Percentiles rank a stretch among this genome's conserved stretches.
Conservation (phyloP, 2,888 invertebrate genomes). For the Lepidocyrtoides sp. region DNA sequence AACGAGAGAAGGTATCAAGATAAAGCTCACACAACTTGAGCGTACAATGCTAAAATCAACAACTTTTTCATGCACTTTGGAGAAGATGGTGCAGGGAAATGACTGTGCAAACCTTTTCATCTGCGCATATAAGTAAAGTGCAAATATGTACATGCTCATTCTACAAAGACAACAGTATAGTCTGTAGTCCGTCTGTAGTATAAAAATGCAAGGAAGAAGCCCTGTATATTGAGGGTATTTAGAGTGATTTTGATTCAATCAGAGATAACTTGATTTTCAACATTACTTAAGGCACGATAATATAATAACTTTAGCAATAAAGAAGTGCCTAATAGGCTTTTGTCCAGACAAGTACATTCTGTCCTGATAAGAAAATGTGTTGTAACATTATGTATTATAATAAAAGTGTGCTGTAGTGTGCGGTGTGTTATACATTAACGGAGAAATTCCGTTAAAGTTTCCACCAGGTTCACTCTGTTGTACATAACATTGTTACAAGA, state of each 20-base stretch:
- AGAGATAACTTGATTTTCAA: constrained; percentile 75
- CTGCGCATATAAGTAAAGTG: background rate
- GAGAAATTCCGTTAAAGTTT: constrained; percentile 9
- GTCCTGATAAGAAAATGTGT: background rate
- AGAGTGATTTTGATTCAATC: constrained; percentile 75
- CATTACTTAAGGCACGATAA: constrained; percentile 51
- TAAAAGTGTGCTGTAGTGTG: background rate
- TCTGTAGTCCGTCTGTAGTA: no score
- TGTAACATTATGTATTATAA: background rate
- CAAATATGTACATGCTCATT: background rate
- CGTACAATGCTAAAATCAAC: constrained; percentile 22
- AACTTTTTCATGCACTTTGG: constrained; percentile 59
- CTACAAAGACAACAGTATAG: background rate
- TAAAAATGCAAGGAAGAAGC: background rate
- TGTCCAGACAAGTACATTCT: background rate
- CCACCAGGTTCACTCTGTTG: no score
- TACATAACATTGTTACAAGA: background rate
- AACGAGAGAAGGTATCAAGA: background rate
- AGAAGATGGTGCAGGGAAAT: background rate
- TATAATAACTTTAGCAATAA: constrained; percentile 48
- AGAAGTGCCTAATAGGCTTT: background rate
- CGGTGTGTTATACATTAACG: background rate
- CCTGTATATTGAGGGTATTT: background rate
- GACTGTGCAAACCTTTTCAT: background rate
- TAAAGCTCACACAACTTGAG: constrained; percentile 21